Evolutionary conservation across 2,797 vertebrate species (phyloP), one percentile per base, ranked within the genome.

Genomic region (Eurystomus glaucurus): DNA sequence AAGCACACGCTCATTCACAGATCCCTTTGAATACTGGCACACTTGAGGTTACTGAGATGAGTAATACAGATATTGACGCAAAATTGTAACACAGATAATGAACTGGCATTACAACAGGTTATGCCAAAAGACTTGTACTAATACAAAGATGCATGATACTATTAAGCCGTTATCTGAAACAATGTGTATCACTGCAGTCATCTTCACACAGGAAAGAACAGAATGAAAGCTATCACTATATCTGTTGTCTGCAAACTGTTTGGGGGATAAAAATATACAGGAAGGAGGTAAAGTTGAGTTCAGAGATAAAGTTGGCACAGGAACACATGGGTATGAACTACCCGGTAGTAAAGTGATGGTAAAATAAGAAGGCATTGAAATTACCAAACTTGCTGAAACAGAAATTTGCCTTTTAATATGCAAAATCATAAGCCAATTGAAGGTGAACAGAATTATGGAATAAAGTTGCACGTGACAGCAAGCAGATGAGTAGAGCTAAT

Each of bases 1-100:
- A 58, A 51, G 6, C 13, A 71, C 15, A n/a, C 0, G 1, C 21
- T 8, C 3, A 1, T 64, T 55, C 55, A 62, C 22, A 83, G 31
- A 51, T 28, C 26, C 54, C 31, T 35, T 85, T 1, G 0, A 61
- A n/a, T 19, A 60, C 45, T 4, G 4, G 18, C 25, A 54, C 33
- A 19, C 18, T 66, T 55, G 18, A 78, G 54, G 26, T 33, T n/a
- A 37, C 18, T 51, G n/a, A 51, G 43, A 17, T 57, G 12, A 84
- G 43, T 45, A 57, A 16, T 43, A 50, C 2, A 14, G 28, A 51
- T 74, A 68, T 39, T 50, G 17, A 28, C 85, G 25, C 45, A 79
- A 79, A 79, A 74, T 4, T 39, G 9, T 81, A 82, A 39, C 15
- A 26, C 0, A 0, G 7, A 9, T 48, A 62, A 79, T 69, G 48